Conservation (phyloP, 2,113 vertebrate species). For the Garra rufa region DNA sequence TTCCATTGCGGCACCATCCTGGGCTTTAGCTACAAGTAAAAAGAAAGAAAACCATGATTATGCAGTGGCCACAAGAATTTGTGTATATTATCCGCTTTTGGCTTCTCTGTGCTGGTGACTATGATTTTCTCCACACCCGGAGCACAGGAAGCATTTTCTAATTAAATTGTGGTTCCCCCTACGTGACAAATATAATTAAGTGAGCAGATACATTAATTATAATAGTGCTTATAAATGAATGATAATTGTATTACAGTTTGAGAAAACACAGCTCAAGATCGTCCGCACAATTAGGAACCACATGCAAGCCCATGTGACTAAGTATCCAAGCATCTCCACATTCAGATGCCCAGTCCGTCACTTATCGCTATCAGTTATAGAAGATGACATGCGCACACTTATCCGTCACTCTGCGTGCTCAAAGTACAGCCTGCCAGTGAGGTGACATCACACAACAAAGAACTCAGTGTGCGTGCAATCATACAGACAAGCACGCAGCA, state of each 20-base stretch:
- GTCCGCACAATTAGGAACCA: constrained; percentile 51
- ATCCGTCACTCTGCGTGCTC: constrained; percentile 45
- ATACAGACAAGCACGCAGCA: constrained; percentile 18
- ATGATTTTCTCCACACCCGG: not conserved
- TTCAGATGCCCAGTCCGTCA: constrained; percentile 37
- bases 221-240: not conserved
- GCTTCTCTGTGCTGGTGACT: not conserved
- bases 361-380: constrained; percentile 2
- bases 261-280: constrained; percentile 32
- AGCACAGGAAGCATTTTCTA: constrained; percentile 5
- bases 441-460: constrained; percentile 28
- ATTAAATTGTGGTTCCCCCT: constrained; percentile 12
- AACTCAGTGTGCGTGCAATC: constrained; percentile 30
- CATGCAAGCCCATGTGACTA: constrained; percentile 57
- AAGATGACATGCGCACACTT: constrained; percentile 6
- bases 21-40: constrained; percentile 87
- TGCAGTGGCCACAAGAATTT: not conserved
- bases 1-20: constrained; percentile 98
- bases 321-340: constrained; percentile 60
- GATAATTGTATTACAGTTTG: not conserved
- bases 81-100: not conserved
- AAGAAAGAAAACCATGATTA: not conserved
- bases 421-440: constrained; percentile 59
- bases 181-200: not conserved
- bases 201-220: not conserved